Percentiles rank a stretch among this genome's conserved stretches.
Evolutionary conservation across 2,113 vertebrate genomes (phyloP).

Genomic region (Thymallus thymallus): DNA sequence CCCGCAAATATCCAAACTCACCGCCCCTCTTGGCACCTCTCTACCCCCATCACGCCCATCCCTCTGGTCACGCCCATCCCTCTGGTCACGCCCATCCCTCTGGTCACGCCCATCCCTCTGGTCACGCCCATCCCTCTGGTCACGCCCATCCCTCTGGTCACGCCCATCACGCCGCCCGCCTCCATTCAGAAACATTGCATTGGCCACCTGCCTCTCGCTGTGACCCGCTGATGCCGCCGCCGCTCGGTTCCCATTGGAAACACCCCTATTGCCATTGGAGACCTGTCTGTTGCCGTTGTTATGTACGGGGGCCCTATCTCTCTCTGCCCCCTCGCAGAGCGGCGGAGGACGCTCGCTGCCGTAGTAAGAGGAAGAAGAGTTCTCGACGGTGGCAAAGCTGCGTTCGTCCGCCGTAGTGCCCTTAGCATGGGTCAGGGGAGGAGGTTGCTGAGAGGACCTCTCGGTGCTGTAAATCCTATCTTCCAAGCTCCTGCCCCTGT

Average conservation of each 20-base stretch:
- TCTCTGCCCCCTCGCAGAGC: conserved; percentile 23
- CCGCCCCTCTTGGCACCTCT: conserved; percentile 25
- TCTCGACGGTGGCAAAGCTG: conserved; percentile 19
- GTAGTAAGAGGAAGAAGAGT: conserved; percentile 15
- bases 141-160: conserved; percentile 42
- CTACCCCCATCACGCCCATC: conserved; percentile 39
- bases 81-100: conserved; percentile 26
- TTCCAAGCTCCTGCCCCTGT: conserved; percentile 10
- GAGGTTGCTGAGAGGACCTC: conserved; percentile 39
- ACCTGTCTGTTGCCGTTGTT: conserved; percentile 58
- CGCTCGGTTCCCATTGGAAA: conserved; percentile 7
- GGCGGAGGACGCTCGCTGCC: conserved; percentile 13
- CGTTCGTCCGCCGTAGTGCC: conserved; percentile 42
- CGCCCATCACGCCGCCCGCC: conserved; percentile 26
- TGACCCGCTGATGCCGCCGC: conserved; percentile 21
- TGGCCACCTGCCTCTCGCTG: conserved; percentile 74
- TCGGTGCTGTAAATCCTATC: conserved; percentile 54
- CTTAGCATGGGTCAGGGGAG: conserved; percentile 29
- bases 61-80: background rate
- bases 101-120: conserved; percentile 44
- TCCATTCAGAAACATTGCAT: conserved; percentile 61
- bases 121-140: conserved; percentile 48
- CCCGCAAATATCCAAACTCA: conserved; percentile 78
- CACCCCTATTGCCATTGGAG: conserved; percentile 23
- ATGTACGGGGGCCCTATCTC: conserved; percentile 65